phyloP scores from a whole-genome alignment of 2,113 vertebrate genomes.

The Neogale vison region DNA sequence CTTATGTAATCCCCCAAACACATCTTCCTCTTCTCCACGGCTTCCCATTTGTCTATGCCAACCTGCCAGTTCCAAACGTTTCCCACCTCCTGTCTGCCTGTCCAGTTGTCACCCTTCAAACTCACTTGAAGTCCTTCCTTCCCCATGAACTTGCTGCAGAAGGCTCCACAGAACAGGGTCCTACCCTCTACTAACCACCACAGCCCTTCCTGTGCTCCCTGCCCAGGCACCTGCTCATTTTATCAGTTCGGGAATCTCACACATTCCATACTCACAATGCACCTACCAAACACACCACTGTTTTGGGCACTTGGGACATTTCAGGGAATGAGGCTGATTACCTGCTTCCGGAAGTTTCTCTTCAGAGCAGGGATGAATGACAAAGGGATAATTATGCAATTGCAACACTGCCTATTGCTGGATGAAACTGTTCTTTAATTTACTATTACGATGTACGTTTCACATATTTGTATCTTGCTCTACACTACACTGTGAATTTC shows the following conservation, averaged over 20 bases:
- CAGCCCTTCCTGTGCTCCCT: too few relatives aligned
- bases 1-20: neutral
- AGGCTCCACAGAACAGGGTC: neutral
- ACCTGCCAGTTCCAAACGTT: neutral
- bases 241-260: neutral
- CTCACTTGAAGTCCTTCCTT: neutral
- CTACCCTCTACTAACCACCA: too few relatives aligned
- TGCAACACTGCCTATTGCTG: neutral
- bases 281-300: rapidly evolving
- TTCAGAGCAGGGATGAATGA: neutral
- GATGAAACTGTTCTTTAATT: neutral
- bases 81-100: neutral
- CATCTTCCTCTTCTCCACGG: neutral
- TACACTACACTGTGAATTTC: neutral
- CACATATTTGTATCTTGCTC: neutral
- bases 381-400: neutral
- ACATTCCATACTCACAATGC: neutral
- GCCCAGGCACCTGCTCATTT: neutral
- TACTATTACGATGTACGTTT: neutral
- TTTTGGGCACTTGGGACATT: neutral
- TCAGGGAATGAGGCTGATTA: neutral
- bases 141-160: neutral
- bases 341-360: neutral
- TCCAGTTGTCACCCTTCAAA: neutral
- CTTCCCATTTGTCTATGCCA: neutral